A percentile compares a stretch with the other conserved stretches of the same genome.
These are phyloP conservation scores for Cataglyphis hispanica DNA, from an alignment of 1,140 invertebrate genomes.

Conservation along the genomic window DNA sequence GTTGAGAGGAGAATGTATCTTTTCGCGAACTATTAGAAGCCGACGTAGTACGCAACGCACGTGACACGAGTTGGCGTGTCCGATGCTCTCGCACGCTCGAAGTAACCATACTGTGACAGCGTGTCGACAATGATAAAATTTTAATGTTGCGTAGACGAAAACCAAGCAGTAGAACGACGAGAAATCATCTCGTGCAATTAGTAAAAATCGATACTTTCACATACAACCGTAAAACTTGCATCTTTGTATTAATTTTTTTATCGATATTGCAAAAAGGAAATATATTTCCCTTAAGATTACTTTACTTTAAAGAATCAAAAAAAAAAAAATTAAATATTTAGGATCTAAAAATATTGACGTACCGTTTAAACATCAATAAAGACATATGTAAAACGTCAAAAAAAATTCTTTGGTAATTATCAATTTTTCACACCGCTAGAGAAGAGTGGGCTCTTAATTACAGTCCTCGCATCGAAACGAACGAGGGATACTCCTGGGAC, in stretches of 20 bases:
- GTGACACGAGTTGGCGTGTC: slow-evolving; percentile 40
- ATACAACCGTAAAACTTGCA: neutral
- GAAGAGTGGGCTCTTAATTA: neutral
- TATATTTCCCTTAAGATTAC: too few relatives aligned
- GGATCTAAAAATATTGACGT: too few relatives aligned
- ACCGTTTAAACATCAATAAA: too few relatives aligned
- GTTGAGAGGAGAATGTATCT: slow-evolving; percentile 16
- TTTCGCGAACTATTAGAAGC: slow-evolving; percentile 28
- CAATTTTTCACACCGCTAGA: too few relatives aligned
- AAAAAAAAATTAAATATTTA: too few relatives aligned
- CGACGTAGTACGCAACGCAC: neutral
- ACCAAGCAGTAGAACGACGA: neutral
- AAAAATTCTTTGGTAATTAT: too few relatives aligned
- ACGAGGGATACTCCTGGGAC: neutral
- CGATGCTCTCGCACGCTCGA: neutral
- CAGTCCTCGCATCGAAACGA: neutral
- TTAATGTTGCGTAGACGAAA: neutral
- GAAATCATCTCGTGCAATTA: neutral
- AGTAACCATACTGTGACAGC: slow-evolving; percentile 51
- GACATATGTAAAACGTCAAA: too few relatives aligned
- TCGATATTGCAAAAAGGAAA: too few relatives aligned
- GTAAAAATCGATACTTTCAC: neutral
- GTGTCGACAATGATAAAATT: slow-evolving; percentile 43
- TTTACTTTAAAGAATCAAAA: too few relatives aligned
- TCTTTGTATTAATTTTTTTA: neutral